Conservation (phyloP, 2,888 invertebrate genomes). For the Oconnorella tubifera region DNA sequence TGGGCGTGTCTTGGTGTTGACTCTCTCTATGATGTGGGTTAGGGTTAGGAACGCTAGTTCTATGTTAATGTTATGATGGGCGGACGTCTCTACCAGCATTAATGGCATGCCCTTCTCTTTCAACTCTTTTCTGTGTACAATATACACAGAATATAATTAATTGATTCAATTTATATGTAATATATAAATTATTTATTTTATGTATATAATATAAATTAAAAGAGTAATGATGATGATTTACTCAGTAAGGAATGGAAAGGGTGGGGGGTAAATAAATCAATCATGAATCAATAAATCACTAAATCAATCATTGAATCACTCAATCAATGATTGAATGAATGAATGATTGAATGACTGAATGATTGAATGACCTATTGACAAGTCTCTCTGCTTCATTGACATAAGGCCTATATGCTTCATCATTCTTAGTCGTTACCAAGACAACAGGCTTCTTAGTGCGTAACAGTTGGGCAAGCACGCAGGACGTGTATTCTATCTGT, state of each 20-base stretch:
- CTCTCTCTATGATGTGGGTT: slow-evolving; percentile 87
- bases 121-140: slow-evolving; percentile 77
- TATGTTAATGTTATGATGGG: slow-evolving; percentile 93
- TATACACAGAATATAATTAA: no score
- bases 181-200: neutral
- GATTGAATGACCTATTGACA: slow-evolving; percentile 64
- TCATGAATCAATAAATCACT: no score
- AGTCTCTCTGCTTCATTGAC: slow-evolving; percentile 77
- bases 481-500: slow-evolving; percentile 69
- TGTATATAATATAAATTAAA: neutral
- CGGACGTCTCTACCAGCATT: slow-evolving; percentile 86
- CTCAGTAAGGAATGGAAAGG: slow-evolving; percentile 40
- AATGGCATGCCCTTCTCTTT: slow-evolving; percentile 58
- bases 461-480: slow-evolving; percentile 74
- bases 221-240: neutral
- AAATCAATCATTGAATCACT: no score
- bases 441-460: slow-evolving; percentile 94
- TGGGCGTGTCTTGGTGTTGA: slow-evolving; percentile 72
- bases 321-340: no score
- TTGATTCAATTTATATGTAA: neutral
- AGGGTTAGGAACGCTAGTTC: slow-evolving; percentile 81
- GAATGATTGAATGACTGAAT: no score
- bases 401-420: slow-evolving; percentile 76
- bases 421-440: slow-evolving; percentile 91
- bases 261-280: no score